Conservation (phyloP, 2,888 invertebrate species). For the Drosophila greeni region DNA sequence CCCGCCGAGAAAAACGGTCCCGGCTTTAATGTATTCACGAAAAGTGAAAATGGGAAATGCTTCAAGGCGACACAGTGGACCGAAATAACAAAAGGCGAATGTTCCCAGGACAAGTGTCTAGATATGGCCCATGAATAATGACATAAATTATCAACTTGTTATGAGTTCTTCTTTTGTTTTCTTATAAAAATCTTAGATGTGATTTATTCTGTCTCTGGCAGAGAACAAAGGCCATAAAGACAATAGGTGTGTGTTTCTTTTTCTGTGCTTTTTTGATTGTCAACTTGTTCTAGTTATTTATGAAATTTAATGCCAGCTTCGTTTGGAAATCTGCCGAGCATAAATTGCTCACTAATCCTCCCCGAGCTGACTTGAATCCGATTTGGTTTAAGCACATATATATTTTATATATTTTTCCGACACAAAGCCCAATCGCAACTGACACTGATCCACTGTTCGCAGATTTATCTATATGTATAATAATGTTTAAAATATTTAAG, state of each 20-base stretch:
- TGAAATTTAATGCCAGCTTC: slow-evolving; percentile 1
- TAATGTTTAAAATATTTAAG: slow-evolving; percentile 50
- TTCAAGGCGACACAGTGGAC: slow-evolving; percentile 10
- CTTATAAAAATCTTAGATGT: slow-evolving; percentile 5
- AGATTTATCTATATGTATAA: slow-evolving; percentile 27
- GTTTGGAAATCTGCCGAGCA: neutral
- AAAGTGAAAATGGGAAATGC: slow-evolving; percentile 24
- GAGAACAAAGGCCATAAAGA: slow-evolving; percentile 3
- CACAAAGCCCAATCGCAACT: slow-evolving; percentile 13
- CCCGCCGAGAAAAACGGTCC: neutral
- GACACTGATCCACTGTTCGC: slow-evolving; percentile 38
- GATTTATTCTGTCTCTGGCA: slow-evolving; percentile 14
- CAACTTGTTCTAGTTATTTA: slow-evolving; percentile 1
- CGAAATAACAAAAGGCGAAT: slow-evolving; percentile 13
- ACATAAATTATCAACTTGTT: slow-evolving; percentile 26
- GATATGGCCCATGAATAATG: slow-evolving; percentile 34
- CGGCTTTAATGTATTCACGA: slow-evolving; percentile 17
- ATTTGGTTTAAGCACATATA: neutral
- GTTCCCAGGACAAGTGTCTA: slow-evolving; percentile 3
- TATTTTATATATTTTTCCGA: neutral
- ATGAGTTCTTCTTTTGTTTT: slow-evolving; percentile 12
- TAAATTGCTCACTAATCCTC: slow-evolving; percentile 4
- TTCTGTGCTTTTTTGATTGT: neutral
- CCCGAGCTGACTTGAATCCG: slow-evolving; percentile 2
- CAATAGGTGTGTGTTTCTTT: neutral